Evolutionary conservation across 1,140 invertebrate genomes (phyloP).

Genomic region (Lepidurus apus): DNA sequence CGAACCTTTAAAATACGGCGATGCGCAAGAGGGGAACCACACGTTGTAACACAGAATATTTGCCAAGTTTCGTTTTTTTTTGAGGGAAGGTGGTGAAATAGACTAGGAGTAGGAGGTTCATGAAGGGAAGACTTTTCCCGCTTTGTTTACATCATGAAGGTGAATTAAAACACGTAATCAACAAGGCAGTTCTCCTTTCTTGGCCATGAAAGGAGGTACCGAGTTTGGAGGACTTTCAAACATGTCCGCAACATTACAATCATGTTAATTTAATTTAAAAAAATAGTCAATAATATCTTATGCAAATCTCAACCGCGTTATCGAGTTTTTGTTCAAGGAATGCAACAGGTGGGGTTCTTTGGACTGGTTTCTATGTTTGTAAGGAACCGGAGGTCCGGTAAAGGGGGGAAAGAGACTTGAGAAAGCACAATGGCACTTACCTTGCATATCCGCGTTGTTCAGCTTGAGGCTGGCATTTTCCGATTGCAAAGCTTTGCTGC

Average conservation of each 20-base stretch:
- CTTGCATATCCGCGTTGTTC: conserved; percentile 43
- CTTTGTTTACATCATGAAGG: neutral
- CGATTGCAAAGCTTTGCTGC: conserved; percentile 62
- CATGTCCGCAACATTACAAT: neutral
- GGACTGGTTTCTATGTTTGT: neutral
- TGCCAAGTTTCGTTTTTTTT: neutral
- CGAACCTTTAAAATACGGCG: neutral
- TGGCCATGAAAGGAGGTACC: neutral
- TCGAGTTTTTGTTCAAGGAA: neutral
- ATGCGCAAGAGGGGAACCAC: conserved; percentile 2
- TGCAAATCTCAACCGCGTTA: conserved; percentile 18
- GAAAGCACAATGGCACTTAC: conserved; percentile 40
- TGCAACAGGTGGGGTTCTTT: neutral
- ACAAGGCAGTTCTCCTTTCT: neutral
- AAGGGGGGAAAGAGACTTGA: neutral
- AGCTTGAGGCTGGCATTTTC: conserved; percentile 50
- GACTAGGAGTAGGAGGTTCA: neutral
- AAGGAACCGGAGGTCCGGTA: neutral
- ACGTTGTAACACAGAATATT: neutral
- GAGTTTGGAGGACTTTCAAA: neutral
- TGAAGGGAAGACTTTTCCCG: neutral
- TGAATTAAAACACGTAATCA: neutral
- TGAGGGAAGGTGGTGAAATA: neutral
- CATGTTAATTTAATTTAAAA: too few relatives aligned
- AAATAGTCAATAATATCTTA: neutral